These are phyloP conservation scores for Myiagra hebetior DNA, from an alignment of 2,113 vertebrate species.

Conservation along the genomic window DNA sequence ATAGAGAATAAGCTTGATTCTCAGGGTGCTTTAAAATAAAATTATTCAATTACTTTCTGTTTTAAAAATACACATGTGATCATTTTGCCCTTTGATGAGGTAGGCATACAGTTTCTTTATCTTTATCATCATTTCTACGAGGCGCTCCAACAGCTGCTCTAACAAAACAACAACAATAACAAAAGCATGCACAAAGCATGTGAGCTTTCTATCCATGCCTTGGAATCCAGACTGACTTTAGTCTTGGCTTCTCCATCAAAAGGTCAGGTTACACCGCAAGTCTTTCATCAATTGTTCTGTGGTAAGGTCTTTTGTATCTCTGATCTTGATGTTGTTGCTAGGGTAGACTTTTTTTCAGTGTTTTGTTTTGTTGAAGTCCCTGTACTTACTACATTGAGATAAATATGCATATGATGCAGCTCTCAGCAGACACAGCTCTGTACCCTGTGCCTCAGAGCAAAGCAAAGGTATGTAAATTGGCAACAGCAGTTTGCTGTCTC, in stretches of 20 bases:
- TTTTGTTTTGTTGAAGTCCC: not conserved
- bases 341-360: not conserved
- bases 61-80: not conserved
- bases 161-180: not conserved
- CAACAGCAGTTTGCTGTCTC: not conserved
- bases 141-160: not conserved
- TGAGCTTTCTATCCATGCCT: not conserved
- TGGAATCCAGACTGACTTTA: not conserved
- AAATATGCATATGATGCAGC: not conserved
- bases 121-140: not conserved
- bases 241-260: not conserved
- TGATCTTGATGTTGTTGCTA: slow-evolving; percentile 4
- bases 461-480: slow-evolving; percentile 6
- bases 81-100: not conserved
- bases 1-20: not conserved
- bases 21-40: not conserved
- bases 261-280: not conserved
- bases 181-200: not conserved
- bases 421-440: not conserved
- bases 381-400: not conserved
- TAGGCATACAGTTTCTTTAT: not conserved
- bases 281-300: slow-evolving; percentile 3
- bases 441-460: not conserved
- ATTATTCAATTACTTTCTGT: not conserved
- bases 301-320: not conserved